Conservation (phyloP, 2,797 vertebrate genomes). For the Erethizon dorsatum region DNA sequence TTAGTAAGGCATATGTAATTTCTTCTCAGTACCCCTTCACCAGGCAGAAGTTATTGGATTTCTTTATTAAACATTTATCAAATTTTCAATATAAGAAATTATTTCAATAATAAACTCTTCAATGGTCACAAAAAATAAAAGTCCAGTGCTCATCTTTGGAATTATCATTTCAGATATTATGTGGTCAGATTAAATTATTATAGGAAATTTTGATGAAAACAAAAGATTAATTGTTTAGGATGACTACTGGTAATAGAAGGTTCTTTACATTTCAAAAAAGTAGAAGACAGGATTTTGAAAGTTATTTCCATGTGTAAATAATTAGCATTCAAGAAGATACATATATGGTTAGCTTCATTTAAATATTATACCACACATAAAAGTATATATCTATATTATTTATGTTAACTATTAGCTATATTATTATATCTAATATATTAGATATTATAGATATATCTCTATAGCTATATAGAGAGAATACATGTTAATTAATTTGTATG, state of each 20-base stretch:
- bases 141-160: not conserved
- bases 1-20: not conserved
- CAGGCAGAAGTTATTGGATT: not conserved
- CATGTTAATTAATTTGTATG: no score
- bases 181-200: not conserved
- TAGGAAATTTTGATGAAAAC: not conserved
- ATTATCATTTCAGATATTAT: not conserved
- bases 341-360: not conserved
- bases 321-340: not conserved
- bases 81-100: not conserved
- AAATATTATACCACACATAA: not conserved
- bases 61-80: not conserved
- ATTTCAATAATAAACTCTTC: not conserved
- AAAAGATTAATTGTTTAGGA: not conserved
- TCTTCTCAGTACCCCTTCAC: not conserved
- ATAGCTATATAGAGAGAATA: not conserved
- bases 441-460: no score
- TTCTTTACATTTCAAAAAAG: not conserved
- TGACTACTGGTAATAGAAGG: not conserved
- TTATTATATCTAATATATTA: no score
- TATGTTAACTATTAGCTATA: no score
- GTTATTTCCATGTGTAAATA: not conserved
- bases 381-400: no score
- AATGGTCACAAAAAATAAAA: not conserved
- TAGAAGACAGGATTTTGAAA: not conserved